Percentiles rank a stretch among this genome's conserved stretches.
These are phyloP conservation scores for Hipparchia semele DNA, from an alignment of 2,888 invertebrate species.

Conservation along the genomic window DNA sequence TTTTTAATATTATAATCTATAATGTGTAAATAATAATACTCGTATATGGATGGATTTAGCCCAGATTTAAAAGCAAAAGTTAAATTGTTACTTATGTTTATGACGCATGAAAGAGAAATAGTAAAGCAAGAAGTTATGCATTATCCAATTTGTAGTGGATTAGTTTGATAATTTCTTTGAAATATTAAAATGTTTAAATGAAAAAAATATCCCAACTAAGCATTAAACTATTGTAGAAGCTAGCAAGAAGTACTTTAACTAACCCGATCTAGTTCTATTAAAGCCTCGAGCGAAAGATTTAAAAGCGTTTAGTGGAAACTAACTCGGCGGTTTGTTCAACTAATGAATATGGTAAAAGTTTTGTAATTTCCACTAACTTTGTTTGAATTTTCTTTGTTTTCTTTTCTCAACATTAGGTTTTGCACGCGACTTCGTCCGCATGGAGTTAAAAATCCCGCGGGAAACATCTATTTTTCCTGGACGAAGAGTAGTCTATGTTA, in stretches of 20 bases:
- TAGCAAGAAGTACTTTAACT: background rate
- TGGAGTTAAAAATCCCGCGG: too few relatives aligned
- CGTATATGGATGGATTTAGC: too few relatives aligned
- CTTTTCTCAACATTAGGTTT: too few relatives aligned
- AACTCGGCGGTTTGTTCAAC: slow-evolving; percentile 26
- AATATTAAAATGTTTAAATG: background rate
- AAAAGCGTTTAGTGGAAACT: slow-evolving; percentile 32
- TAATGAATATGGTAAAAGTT: slow-evolving; percentile 32
- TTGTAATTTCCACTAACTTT: slow-evolving; percentile 20
- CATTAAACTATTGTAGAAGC: background rate
- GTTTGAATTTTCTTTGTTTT: background rate
- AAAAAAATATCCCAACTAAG: background rate
- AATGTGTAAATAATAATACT: too few relatives aligned
- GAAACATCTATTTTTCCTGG: too few relatives aligned
- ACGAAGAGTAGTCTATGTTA: too few relatives aligned
- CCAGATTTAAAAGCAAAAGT: too few relatives aligned
- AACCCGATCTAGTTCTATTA: slow-evolving; percentile 24
- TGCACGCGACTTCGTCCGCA: too few relatives aligned
- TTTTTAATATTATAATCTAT: too few relatives aligned
- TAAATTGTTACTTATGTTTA: background rate
- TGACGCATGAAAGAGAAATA: background rate
- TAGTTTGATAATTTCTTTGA: background rate
- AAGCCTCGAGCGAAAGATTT: slow-evolving; percentile 20
- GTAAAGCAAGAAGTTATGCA: background rate
- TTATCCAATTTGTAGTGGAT: background rate